phyloP scores from a whole-genome alignment of 2,888 invertebrate species.

The Drosophila eohydei region DNA sequence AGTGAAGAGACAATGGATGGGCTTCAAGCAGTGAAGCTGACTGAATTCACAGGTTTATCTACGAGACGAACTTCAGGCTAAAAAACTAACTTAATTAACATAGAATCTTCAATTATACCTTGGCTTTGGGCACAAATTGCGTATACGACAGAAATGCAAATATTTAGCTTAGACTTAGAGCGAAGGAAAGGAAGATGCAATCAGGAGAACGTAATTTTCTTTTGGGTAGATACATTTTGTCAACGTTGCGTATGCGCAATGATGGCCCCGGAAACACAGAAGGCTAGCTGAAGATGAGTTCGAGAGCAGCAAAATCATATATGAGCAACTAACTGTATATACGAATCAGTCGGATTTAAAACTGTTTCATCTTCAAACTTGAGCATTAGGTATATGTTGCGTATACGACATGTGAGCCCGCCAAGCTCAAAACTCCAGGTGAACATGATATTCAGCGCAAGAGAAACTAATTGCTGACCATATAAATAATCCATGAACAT shows the following conservation, averaged over 20 bases:
- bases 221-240: too few species aligned
- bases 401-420: neutral
- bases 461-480: neutral
- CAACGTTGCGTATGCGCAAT: neutral
- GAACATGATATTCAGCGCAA: too few species aligned
- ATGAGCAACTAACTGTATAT: neutral
- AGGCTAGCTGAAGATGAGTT: neutral
- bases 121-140: neutral
- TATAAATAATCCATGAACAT: too few species aligned
- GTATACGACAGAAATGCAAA: neutral
- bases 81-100: slow-evolving; percentile 9
- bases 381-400: slow-evolving; percentile 22
- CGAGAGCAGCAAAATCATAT: neutral
- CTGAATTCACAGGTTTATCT: slow-evolving; percentile 27
- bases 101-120: neutral
- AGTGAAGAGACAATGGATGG: slow-evolving; percentile 62
- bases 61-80: slow-evolving; percentile 37
- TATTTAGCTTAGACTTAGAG: neutral
- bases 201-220: too few species aligned
- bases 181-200: neutral
- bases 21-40: neutral
- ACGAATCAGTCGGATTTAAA: neutral
- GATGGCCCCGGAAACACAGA: neutral
- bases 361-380: slow-evolving; percentile 43
- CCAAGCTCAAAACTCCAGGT: neutral